Base-by-base conservation (phyloP, 2,113 vertebrate species). In the Lasiurus cinereus region DNA sequence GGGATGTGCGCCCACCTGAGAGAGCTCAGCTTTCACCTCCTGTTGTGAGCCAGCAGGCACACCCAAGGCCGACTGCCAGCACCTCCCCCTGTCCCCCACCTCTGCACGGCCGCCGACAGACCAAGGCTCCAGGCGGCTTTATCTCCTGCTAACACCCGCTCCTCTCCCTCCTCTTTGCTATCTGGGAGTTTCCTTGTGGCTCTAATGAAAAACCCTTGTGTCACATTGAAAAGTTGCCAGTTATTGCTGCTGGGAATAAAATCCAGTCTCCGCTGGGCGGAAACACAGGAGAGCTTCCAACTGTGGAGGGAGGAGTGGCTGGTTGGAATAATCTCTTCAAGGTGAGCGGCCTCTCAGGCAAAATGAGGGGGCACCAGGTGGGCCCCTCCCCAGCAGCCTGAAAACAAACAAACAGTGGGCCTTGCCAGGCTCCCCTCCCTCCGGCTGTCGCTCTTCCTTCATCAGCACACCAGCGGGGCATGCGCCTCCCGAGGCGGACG, bases 161-260 rank as follows among this genome's bases (percentile, higher is more conserved):
- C 66, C 87, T 88, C 39, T 66, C 66, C 62, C 50, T 59, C 50
- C 12, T 3, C 36, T 48, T 59, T 72, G 89, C 73, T 87, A 74
- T 69, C 76, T 91, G 8, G 8, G 93, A 91, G 91, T 83, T 93
- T 92, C 72, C 88, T 94, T 2, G 67, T 83, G 67, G 39, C 48
- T 95, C 78, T 85, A 93, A 90, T 59, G 79, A 97, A 96, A 79
- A 91, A 86, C 33, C 78, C 95, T 93, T 92, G 66, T 8, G 31
- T 95, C 74, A 50, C 29, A 69, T 50, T 88, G 88, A 92, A 86
- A 91, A 96, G 94, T 7, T 85, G 92, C 96, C 96, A 97, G 85
- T 69, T 90, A 86, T 15, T 96, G 93, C 89, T 18, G 76, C 89
- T 29, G 66, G 91, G 72, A 90, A 94, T 94, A 90, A 93, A 94